phyloP scores from a whole-genome alignment of 2,888 invertebrate species.

The Geophilus truncorum region DNA sequence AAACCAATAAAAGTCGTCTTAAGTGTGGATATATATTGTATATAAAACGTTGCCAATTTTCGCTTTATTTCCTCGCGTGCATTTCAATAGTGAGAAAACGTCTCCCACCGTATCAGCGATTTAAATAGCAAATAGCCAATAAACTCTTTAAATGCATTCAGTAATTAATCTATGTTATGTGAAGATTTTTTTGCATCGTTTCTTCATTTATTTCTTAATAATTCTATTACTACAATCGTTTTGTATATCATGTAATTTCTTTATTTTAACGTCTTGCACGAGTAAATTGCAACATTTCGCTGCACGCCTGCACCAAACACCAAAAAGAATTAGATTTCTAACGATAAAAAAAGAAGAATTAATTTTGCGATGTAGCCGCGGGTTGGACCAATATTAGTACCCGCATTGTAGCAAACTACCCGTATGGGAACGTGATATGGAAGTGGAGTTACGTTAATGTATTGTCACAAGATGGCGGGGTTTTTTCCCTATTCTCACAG shows the following conservation, averaged over 20 bases:
- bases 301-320: neutral
- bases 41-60: neutral
- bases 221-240: too few relatives aligned
- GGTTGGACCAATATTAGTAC: conserved; percentile 3
- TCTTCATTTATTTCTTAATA: too few relatives aligned
- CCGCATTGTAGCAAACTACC: conserved; percentile 18
- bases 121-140: too few relatives aligned
- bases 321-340: neutral
- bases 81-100: neutral
- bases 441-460: conserved; percentile 14
- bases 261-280: neutral
- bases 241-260: too few relatives aligned
- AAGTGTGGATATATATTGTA: neutral
- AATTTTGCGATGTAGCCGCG: conserved; percentile 3
- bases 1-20: neutral
- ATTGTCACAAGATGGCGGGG: conserved; percentile 3
- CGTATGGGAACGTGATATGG: conserved; percentile 14
- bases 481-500: neutral
- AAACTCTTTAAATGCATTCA: too few relatives aligned
- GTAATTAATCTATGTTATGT: too few relatives aligned
- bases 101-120: too few relatives aligned
- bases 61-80: neutral
- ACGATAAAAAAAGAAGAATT: conserved; percentile 1
- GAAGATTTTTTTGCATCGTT: too few relatives aligned
- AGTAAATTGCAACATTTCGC: neutral